These are phyloP conservation scores for Drosophila algonquin DNA, from an alignment of 2,888 invertebrate genomes.

Conservation along the genomic window DNA sequence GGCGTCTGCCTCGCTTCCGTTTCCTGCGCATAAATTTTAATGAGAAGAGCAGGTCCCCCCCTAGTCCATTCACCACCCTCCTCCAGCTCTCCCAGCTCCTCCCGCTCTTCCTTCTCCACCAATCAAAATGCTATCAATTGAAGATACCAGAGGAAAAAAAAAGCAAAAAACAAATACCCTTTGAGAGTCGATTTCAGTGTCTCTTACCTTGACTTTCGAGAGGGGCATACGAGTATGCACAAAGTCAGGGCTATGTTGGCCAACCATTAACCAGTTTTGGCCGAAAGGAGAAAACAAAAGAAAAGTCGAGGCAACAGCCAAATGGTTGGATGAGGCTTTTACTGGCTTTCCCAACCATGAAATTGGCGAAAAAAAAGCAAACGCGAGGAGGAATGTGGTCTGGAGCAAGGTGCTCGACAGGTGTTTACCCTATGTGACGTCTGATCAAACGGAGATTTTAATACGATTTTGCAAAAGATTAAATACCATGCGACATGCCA, in stretches of 20 bases:
- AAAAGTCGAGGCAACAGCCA: slow-evolving; percentile 47
- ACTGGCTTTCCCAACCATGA: slow-evolving; percentile 66
- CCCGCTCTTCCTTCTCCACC: neutral
- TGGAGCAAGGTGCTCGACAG: neutral
- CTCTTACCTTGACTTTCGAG: slow-evolving; percentile 77
- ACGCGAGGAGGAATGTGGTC: slow-evolving; percentile 14
- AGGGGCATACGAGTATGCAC: slow-evolving; percentile 17
- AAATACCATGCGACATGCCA: too few relatives aligned
- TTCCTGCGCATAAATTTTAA: slow-evolving; percentile 79
- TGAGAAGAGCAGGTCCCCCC: slow-evolving; percentile 42
- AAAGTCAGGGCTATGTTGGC: slow-evolving; percentile 58
- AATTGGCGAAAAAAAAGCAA: slow-evolving; percentile 33
- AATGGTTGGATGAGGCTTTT: slow-evolving; percentile 52
- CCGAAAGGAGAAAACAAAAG: slow-evolving; percentile 53
- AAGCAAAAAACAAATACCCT: slow-evolving; percentile 32
- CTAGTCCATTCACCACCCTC: neutral
- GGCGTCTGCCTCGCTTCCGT: slow-evolving; percentile 71
- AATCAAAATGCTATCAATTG: slow-evolving; percentile 33
- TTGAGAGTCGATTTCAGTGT: slow-evolving; percentile 10
- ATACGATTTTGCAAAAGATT: too few relatives aligned
- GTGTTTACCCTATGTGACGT: neutral
- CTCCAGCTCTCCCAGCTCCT: neutral
- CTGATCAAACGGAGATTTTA: too few relatives aligned
- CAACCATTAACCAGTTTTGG: slow-evolving; percentile 59
- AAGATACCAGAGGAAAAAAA: slow-evolving; percentile 13